Conservation (phyloP, 2,113 vertebrate species). For the Azemiops feae region DNA sequence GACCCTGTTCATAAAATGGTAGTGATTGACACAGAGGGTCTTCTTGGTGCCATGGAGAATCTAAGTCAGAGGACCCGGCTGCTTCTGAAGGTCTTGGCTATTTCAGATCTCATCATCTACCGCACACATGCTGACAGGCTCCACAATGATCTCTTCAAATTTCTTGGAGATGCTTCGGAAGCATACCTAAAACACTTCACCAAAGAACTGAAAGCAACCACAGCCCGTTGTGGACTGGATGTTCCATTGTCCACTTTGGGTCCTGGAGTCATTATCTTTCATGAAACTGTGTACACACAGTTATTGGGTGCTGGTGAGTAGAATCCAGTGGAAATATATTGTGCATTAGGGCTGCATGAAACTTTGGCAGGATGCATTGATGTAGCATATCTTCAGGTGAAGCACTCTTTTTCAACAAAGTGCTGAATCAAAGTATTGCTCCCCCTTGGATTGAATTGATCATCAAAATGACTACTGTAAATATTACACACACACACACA, state of each 20-base stretch:
- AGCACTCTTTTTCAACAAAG: not conserved
- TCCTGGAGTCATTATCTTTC: conserved; percentile 96
- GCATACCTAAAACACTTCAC: conserved; percentile 98
- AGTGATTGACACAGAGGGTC: conserved; percentile 94
- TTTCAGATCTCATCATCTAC: conserved; percentile 96
- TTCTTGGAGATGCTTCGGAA: conserved; percentile 95
- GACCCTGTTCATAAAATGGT: conserved; percentile 90
- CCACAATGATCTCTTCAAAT: conserved; percentile 98
- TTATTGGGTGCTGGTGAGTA: conserved; percentile 92
- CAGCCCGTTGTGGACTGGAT: conserved; percentile 93
- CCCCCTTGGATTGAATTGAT: not conserved
- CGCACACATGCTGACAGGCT: conserved; percentile 95
- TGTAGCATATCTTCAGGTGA: not conserved
- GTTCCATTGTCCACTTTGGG: conserved; percentile 95
- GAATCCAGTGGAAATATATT: conserved; percentile 9
- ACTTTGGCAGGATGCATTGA: not conserved
- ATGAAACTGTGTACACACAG: conserved; percentile 97
- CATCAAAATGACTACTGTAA: not conserved
- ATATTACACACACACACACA: not conserved
- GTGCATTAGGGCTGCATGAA: not conserved
- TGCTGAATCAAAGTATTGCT: not conserved
- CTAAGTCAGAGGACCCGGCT: conserved; percentile 94
- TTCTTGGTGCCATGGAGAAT: conserved; percentile 91
- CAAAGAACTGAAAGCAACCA: conserved; percentile 94
- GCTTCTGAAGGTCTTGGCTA: conserved; percentile 93